phyloP scores from a whole-genome alignment of 2,888 invertebrate species.

The Eledone cirrhosa region DNA sequence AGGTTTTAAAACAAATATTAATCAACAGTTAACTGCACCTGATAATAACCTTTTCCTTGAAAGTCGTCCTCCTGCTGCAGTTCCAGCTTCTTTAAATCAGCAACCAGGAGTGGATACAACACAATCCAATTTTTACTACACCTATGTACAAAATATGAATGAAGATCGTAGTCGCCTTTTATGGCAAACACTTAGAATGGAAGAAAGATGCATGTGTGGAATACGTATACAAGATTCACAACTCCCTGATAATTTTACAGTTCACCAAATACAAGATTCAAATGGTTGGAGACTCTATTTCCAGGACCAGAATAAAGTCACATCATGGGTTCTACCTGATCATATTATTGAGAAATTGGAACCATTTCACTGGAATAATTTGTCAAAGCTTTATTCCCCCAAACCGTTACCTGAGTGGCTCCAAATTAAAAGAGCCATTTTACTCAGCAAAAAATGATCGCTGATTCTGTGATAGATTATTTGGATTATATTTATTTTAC shows the following conservation, averaged over 20 bases:
- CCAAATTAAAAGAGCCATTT: not conserved
- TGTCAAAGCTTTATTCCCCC: not conserved
- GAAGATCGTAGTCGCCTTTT: not conserved
- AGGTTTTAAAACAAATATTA: not conserved
- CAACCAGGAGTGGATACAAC: not conserved
- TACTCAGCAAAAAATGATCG: too few species aligned
- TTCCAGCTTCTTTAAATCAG: not conserved
- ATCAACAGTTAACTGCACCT: not conserved
- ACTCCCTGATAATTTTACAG: conserved; percentile 9
- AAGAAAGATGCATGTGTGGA: conserved; percentile 8
- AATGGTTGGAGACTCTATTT: conserved; percentile 24
- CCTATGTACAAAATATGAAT: not conserved
- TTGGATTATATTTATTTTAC: too few species aligned
- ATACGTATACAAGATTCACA: conserved; percentile 3
- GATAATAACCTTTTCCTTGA: not conserved
- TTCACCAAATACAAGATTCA: not conserved
- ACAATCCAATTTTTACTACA: not conserved
- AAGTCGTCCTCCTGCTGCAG: not conserved
- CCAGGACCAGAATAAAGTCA: conserved; percentile 5
- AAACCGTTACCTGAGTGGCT: not conserved
- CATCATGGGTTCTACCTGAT: not conserved
- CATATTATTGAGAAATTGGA: conserved; percentile 16
- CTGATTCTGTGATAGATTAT: too few species aligned
- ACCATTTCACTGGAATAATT: conserved; percentile 14
- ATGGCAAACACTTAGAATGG: not conserved